A percentile compares a stretch with the other conserved stretches of the same genome.
Conservation (phyloP, 92 coral and sea anemone species). For the Bergia puertoricense region DNA sequence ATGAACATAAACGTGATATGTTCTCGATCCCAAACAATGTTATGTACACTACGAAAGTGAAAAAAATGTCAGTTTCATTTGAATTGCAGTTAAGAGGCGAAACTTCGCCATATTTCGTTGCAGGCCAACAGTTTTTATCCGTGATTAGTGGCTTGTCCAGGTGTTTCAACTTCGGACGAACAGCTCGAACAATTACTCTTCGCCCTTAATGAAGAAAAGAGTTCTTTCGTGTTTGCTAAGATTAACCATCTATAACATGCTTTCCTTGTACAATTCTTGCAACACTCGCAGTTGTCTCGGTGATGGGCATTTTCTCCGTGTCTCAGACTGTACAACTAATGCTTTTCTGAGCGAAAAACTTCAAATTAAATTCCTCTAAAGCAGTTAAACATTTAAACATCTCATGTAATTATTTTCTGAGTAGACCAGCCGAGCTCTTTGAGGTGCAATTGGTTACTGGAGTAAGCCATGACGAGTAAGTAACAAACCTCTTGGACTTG, state of each 20-base stretch:
- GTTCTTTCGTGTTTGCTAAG: background rate
- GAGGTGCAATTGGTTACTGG: constrained; percentile 47
- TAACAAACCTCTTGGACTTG: background rate
- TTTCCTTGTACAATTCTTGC: background rate
- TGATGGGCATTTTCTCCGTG: constrained; percentile 8
- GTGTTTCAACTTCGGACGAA: background rate
- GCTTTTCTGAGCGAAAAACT: constrained; percentile 11
- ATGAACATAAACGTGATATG: too few relatives aligned
- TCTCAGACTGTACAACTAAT: background rate
- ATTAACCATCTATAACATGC: background rate
- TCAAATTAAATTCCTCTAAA: background rate
- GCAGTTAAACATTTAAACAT: constrained; percentile 6
- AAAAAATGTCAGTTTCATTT: background rate
- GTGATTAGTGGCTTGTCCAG: too few relatives aligned
- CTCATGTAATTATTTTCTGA: constrained; percentile 33
- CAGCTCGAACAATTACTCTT: background rate
- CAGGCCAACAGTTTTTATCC: too few relatives aligned
- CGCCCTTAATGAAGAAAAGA: background rate
- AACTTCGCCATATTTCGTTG: too few relatives aligned
- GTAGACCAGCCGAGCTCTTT: constrained; percentile 41
- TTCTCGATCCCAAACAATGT: too few relatives aligned
- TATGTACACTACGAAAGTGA: too few relatives aligned
- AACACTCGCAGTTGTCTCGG: background rate
- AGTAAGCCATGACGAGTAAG: constrained; percentile 41
- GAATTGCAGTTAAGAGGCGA: background rate